phyloP scores from a whole-genome alignment of 2,888 invertebrate genomes.

The Oligia latruncula region DNA sequence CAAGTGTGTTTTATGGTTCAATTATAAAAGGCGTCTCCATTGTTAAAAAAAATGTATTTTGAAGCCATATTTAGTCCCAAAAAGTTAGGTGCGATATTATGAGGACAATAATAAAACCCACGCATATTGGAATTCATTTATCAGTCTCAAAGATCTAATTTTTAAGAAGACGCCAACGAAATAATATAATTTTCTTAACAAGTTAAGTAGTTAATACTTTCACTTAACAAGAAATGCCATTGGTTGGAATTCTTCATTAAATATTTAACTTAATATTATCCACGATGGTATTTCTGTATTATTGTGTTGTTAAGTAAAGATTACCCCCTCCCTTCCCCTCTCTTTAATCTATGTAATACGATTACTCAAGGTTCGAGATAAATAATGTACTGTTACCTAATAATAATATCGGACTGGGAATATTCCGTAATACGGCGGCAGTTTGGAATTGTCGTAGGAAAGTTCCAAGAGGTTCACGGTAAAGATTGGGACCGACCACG shows the following conservation, averaged over 20 bases:
- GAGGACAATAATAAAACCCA: neutral
- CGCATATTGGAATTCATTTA: neutral
- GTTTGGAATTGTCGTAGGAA: neutral
- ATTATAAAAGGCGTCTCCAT: neutral
- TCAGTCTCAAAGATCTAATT: neutral
- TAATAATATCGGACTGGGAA: neutral
- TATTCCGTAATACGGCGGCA: neutral
- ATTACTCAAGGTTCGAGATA: constrained; percentile 18
- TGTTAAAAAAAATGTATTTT: neutral
- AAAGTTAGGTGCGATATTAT: neutral
- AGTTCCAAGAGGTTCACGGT: neutral
- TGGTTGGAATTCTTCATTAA: constrained; percentile 23
- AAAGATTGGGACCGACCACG: too few species aligned
- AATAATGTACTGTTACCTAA: neutral
- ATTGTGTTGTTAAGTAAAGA: constrained; percentile 3
- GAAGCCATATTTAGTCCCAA: neutral
- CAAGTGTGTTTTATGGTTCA: neutral
- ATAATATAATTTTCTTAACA: constrained; percentile 18
- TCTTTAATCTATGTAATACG: constrained; percentile 14
- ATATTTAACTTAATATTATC: constrained; percentile 48
- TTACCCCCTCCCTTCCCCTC: neutral
- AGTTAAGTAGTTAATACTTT: constrained; percentile 20
- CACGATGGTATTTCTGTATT: constrained; percentile 19
- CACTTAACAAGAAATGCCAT: constrained; percentile 1
- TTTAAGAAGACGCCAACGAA: neutral